A percentile compares a stretch with the other conserved stretches of the same genome.
Conservation (phyloP, 2,113 vertebrate species). For the Tursiops truncatus region DNA sequence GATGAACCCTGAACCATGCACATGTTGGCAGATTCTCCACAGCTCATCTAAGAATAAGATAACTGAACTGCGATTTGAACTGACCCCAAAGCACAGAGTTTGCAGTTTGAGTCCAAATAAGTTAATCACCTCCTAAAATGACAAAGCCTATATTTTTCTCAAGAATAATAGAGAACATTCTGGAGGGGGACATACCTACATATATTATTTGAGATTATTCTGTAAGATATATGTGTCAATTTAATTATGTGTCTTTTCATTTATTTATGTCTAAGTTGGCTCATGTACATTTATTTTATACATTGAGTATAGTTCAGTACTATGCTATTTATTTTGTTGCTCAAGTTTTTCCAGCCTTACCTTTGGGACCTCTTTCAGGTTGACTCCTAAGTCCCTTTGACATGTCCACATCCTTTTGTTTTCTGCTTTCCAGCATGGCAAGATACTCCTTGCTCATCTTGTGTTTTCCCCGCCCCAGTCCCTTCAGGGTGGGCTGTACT, state of each 20-base stretch:
- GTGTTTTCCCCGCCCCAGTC: neutral
- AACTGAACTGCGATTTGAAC: neutral
- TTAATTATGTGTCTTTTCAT: neutral
- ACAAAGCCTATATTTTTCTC: neutral
- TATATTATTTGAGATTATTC: neutral
- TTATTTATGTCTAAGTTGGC: neutral
- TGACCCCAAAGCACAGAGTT: neutral
- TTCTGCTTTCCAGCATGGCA: neutral
- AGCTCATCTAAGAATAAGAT: neutral
- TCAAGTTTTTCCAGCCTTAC: neutral
- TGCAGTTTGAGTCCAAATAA: neutral
- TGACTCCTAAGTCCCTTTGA: neutral
- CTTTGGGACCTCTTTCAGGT: neutral
- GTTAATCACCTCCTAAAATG: neutral
- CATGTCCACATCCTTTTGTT: too few relatives aligned
- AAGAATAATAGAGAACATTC: neutral
- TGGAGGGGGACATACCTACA: neutral
- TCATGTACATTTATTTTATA: neutral
- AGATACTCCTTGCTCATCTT: neutral
- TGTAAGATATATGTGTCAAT: neutral
- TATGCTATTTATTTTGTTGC: neutral
- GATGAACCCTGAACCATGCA: neutral
- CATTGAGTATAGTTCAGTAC: neutral
- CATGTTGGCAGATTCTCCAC: neutral
- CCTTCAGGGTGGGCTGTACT: neutral